Evolutionary conservation across 1,140 invertebrate genomes (phyloP).

Genomic region (Lanistes nyassanus): DNA sequence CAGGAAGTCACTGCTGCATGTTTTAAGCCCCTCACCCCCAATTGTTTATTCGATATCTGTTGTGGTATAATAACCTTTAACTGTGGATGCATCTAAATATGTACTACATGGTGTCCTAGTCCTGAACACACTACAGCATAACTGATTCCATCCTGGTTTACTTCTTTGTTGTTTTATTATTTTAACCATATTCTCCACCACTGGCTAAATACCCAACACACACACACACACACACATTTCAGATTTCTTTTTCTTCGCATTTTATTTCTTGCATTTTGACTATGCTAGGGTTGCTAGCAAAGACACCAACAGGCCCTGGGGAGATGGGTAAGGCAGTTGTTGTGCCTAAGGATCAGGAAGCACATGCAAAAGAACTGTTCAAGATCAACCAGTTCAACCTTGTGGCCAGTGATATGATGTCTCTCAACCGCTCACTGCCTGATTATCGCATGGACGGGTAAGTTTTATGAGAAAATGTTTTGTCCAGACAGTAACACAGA

Average conservation of each 20-base stretch:
- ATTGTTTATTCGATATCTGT: too few species aligned
- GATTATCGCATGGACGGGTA: conserved; percentile 93
- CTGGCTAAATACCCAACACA: too few species aligned
- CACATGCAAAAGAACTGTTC: conserved; percentile 92
- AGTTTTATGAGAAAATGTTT: conserved; percentile 65
- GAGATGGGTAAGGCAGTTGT: conserved; percentile 91
- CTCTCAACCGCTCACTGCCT: conserved; percentile 92
- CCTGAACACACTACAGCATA: too few species aligned
- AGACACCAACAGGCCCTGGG: conserved; percentile 69
- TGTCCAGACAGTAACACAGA: not conserved
- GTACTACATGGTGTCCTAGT: too few species aligned
- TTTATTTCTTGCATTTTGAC: not conserved
- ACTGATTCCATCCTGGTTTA: too few species aligned
- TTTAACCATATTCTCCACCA: too few species aligned
- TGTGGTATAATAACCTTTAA: too few species aligned
- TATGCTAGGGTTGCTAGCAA: conserved; percentile 35
- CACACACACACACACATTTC: too few species aligned
- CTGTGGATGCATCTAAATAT: too few species aligned
- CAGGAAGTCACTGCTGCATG: too few species aligned
- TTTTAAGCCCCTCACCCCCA: too few species aligned
- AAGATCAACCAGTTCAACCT: conserved; percentile 99
- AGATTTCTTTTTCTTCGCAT: conserved; percentile 13
- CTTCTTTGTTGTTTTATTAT: too few species aligned
- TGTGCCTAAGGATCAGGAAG: conserved; percentile 85
- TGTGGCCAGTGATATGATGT: conserved; percentile 96